A percentile compares a stretch with the other conserved stretches of the same genome.
Conservation (phyloP, 2,113 vertebrate genomes). For the Chrysemys picta region DNA sequence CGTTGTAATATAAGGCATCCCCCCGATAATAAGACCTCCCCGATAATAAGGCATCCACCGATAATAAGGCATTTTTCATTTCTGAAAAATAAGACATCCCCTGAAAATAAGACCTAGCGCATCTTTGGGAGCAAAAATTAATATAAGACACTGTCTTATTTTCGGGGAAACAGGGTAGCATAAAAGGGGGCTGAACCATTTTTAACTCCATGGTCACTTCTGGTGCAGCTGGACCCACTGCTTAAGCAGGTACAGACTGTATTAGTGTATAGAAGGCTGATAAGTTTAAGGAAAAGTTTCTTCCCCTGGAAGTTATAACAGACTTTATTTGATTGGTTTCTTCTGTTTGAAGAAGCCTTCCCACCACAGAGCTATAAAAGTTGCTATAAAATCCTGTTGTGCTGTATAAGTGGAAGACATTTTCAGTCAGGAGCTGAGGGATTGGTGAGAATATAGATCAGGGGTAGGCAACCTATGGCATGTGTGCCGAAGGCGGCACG, state of each 20-base stretch:
- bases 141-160: too few species aligned
- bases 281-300: neutral
- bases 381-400: neutral
- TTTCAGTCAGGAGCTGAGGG: neutral
- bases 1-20: too few species aligned
- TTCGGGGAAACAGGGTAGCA: too few species aligned
- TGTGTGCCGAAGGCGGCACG: too few species aligned
- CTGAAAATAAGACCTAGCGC: too few species aligned
- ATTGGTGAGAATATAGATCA: neutral
- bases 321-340: neutral
- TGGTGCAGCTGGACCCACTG: neutral
- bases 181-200: neutral
- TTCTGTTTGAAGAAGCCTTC: neutral
- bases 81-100: too few species aligned
- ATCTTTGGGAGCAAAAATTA: too few species aligned
- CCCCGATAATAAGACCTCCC: too few species aligned
- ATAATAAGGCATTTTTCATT: too few species aligned
- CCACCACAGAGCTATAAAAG: neutral
- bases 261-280: neutral
- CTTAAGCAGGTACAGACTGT: neutral
- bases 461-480: too few species aligned
- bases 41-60: too few species aligned
- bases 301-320: neutral
- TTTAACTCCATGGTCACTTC: neutral
- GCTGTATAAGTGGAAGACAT: neutral